These are phyloP conservation scores for Sternotherus odoratus DNA, from an alignment of 2,797 vertebrate genomes.

Conservation along the genomic window DNA sequence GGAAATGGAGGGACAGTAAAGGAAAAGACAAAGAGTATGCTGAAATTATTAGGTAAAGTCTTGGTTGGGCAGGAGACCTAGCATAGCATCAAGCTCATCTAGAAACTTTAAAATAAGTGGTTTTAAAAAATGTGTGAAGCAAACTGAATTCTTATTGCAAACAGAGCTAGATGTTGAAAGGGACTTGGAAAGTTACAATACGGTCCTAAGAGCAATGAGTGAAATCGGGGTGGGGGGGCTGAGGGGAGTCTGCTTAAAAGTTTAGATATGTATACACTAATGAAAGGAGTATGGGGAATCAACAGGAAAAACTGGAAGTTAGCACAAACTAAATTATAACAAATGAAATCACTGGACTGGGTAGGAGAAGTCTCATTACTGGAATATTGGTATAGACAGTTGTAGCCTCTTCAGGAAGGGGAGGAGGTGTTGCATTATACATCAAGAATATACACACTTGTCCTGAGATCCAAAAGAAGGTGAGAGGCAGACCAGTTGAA, in stretches of 20 bases:
- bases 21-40: slow-evolving; percentile 99
- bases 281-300: not conserved
- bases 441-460: not conserved
- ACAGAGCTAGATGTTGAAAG: not conserved
- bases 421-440: not conserved
- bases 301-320: not conserved
- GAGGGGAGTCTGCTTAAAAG: not conserved
- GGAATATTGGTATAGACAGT: not conserved
- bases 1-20: slow-evolving; percentile 99
- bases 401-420: not conserved
- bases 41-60: slow-evolving; percentile 94
- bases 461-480: not conserved
- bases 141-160: too few relatives aligned
- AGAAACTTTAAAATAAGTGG: too few relatives aligned
- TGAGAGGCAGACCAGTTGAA: not conserved
- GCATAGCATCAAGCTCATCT: too few relatives aligned
- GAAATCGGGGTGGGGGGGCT: not conserved
- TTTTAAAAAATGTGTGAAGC: too few relatives aligned
- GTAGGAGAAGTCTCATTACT: not conserved
- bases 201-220: not conserved
- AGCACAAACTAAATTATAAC: not conserved
- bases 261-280: not conserved
- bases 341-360: not conserved
- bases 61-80: not conserved
- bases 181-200: not conserved